Evolutionary conservation across 2,113 vertebrate genomes (phyloP).

Genomic region (Scomber colias): DNA sequence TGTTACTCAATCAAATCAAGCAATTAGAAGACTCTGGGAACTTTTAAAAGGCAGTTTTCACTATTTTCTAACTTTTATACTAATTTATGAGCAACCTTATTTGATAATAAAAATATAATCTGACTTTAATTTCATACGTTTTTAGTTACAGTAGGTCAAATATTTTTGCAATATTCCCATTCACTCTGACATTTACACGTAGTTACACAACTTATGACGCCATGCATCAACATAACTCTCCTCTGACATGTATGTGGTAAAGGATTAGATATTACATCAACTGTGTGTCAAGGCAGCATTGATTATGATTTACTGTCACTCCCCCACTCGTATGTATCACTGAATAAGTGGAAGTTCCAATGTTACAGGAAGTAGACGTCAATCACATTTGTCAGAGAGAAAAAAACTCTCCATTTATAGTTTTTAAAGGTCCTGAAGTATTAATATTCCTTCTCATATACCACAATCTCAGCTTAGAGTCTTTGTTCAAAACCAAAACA

Average conservation of each 20-base stretch:
- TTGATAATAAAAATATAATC: neutral
- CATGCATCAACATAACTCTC: slow-evolving; percentile 28
- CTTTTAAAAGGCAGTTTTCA: no score
- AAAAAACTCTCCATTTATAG: neutral
- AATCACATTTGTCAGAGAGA: slow-evolving; percentile 27
- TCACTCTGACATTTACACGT: neutral
- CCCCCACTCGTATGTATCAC: slow-evolving; percentile 16
- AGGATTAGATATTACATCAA: slow-evolving; percentile 10
- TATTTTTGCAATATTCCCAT: slow-evolving; percentile 9
- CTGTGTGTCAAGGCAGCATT: slow-evolving; percentile 4
- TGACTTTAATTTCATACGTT: neutral
- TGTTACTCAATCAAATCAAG: neutral
- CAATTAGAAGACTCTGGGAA: no score
- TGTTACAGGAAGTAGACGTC: slow-evolving; percentile 15
- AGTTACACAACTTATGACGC: neutral
- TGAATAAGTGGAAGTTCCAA: neutral
- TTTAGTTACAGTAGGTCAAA: neutral
- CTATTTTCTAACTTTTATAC: no score
- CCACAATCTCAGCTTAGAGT: slow-evolving; percentile 1
- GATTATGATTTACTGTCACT: neutral
- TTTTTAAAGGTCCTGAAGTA: neutral
- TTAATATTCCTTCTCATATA: neutral
- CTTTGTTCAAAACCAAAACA: slow-evolving; percentile 18
- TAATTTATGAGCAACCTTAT: neutral
- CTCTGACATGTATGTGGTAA: neutral